Conservation (phyloP, 2,888 invertebrate species). For the Melangyna quadrimaculata region DNA sequence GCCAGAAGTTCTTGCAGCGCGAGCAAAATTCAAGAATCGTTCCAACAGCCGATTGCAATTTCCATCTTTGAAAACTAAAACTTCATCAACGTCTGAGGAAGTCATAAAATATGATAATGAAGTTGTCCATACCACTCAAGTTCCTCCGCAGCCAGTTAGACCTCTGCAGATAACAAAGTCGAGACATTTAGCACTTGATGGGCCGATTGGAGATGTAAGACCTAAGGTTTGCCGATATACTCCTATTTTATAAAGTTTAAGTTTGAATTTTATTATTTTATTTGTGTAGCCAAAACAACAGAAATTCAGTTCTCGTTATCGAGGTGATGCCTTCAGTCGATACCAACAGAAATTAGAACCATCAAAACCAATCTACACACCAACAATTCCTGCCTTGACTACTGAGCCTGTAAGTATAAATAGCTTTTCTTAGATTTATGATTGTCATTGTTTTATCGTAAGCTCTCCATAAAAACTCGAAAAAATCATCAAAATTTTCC, state of each 20-base stretch:
- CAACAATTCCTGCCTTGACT: slow-evolving; percentile 74
- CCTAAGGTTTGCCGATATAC: slow-evolving; percentile 14
- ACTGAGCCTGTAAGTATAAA: slow-evolving; percentile 74
- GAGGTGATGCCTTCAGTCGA: slow-evolving; percentile 70
- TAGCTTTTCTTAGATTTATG: neutral
- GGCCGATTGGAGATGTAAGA: slow-evolving; percentile 32
- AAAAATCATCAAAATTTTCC: slow-evolving; percentile 67
- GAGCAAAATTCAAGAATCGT: slow-evolving; percentile 61
- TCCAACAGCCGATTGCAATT: slow-evolving; percentile 62
- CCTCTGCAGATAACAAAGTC: slow-evolving; percentile 58
- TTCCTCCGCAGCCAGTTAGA: slow-evolving; percentile 49
- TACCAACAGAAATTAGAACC: slow-evolving; percentile 59
- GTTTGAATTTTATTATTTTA: neutral
- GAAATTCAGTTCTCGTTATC: slow-evolving; percentile 73
- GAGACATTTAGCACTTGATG: slow-evolving; percentile 25
- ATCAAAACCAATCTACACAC: slow-evolving; percentile 72
- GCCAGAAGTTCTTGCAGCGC: slow-evolving; percentile 36
- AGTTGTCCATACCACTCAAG: slow-evolving; percentile 59
- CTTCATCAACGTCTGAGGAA: slow-evolving; percentile 17
- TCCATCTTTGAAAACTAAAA: slow-evolving; percentile 62
- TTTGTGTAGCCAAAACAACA: slow-evolving; percentile 59
- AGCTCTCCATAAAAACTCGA: slow-evolving; percentile 49
- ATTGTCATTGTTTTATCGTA: neutral
- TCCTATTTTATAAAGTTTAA: too few species aligned
- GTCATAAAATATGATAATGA: slow-evolving; percentile 51